These are phyloP conservation scores for Popillia japonica DNA, from an alignment of 1,140 invertebrate species.

Conservation along the genomic window DNA sequence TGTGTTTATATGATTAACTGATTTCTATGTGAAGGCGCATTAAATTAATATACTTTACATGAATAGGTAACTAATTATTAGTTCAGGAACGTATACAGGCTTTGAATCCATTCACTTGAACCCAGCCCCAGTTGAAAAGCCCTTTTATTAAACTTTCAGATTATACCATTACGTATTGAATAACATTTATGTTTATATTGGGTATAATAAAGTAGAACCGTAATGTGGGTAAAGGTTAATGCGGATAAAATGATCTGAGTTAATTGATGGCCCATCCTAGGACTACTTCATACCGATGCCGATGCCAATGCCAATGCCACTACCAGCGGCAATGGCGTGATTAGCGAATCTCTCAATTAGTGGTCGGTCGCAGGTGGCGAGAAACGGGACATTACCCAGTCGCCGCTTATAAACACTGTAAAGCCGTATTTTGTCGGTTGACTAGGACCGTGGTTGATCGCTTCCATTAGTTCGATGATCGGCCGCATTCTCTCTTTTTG, in stretches of 20 bases:
- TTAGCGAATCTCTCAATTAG: constrained; percentile 39
- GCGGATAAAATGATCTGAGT: constrained; percentile 37
- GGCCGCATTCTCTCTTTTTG: constrained; percentile 30
- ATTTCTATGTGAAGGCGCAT: too few species aligned
- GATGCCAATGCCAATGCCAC: constrained; percentile 2
- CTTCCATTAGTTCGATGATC: constrained; percentile 37
- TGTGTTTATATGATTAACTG: too few species aligned
- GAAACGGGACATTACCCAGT: constrained; percentile 37
- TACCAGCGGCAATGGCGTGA: neutral
- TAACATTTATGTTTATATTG: constrained; percentile 29
- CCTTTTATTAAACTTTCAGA: neutral
- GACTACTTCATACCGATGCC: neutral
- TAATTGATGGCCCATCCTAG: constrained; percentile 36
- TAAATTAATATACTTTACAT: too few species aligned
- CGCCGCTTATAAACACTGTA: constrained; percentile 37
- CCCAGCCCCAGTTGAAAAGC: neutral
- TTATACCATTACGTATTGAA: constrained; percentile 22
- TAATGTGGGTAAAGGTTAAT: constrained; percentile 38
- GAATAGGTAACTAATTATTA: too few species aligned
- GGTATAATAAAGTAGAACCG: constrained; percentile 16
- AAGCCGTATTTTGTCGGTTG: constrained; percentile 36
- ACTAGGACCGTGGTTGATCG: constrained; percentile 33
- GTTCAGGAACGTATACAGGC: too few species aligned
- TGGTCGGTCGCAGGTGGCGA: constrained; percentile 34
- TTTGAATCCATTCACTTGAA: neutral